These are phyloP conservation scores for Equus quagga DNA, from an alignment of 2,113 vertebrate genomes.

Conservation along the genomic window DNA sequence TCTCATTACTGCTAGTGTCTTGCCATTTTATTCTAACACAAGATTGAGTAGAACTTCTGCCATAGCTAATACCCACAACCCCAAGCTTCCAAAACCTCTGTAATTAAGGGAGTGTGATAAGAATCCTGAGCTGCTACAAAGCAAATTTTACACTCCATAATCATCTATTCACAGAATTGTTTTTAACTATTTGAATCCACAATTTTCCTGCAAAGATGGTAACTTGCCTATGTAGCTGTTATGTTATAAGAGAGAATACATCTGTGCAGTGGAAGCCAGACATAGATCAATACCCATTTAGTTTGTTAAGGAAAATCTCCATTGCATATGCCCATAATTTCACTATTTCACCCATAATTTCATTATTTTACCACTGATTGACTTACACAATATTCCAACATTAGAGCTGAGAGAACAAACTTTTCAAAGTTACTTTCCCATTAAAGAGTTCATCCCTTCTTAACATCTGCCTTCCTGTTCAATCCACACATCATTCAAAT, in stretches of 20 bases:
- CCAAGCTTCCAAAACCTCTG: neutral
- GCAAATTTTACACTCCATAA: neutral
- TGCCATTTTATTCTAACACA: neutral
- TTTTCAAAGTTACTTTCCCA: neutral
- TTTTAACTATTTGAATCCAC: neutral
- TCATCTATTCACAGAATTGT: neutral
- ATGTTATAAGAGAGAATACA: neutral
- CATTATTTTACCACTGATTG: neutral
- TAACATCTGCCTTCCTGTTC: neutral
- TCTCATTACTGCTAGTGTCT: neutral
- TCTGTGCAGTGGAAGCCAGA: neutral
- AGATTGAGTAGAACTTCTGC: neutral
- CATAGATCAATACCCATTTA: neutral
- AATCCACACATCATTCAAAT: neutral
- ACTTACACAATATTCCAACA: neutral
- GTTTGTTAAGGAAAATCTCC: neutral
- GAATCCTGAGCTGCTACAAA: neutral
- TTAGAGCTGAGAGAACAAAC: constrained; percentile 1
- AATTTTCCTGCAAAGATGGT: neutral
- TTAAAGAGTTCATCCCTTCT: neutral
- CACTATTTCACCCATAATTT: neutral
- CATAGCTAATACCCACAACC: neutral
- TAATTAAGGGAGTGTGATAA: neutral
- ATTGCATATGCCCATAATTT: neutral
- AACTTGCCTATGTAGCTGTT: neutral